Evolutionary conservation across 2,797 vertebrate genomes (phyloP), one percentile per base, ranked within the genome.

Genomic region (Acipenser oxyrinchus): DNA sequence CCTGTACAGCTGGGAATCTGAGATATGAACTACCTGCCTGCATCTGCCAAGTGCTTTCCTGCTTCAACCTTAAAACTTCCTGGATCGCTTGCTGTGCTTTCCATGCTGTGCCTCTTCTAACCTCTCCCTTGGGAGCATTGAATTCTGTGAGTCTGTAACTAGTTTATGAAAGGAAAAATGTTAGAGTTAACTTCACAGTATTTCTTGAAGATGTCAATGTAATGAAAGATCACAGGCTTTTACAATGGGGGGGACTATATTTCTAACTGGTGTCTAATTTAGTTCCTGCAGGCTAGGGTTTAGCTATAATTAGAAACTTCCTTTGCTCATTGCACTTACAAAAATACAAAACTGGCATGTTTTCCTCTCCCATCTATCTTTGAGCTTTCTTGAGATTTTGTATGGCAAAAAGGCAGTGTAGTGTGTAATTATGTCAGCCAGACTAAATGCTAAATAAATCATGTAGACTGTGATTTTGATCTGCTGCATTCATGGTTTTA

Each of bases 81-180:
- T 76, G 64, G 70, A 71, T 74, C 70, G 71, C 72, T 81, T 69
- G 64, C 69, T 51, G 49, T 63, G 60, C 60, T 37, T 52, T 68
- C 55, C 15, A 64, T 66, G 65, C 48, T 13, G 70, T 77, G 70
- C 71, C 67, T 72, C 69, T 77, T 73, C 76, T 73, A 73, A 72
- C 67, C 77, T 77, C 74, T 69, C 69, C 63, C 50, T 48, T 61
- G 68, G 74, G 12, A 49, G 71, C 72, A 64, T 72, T 72, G 63
- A 68, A 78, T 63, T 70, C 77, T 76, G 76, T 78, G 75, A 68
- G 73, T 80, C 88, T 86, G 83, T 75, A 87, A 77, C 78, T 81
- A 74, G 74, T 80, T 85, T 87, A 79, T 67, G 69, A 75, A 82
- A 84, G 85, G 86, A 86, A 84, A 78, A 76, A 80, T 77, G 76